Percentiles rank a stretch among this genome's conserved stretches.
phyloP scores from a whole-genome alignment of 1,140 invertebrate genomes.

The Calycopis cecrops region DNA sequence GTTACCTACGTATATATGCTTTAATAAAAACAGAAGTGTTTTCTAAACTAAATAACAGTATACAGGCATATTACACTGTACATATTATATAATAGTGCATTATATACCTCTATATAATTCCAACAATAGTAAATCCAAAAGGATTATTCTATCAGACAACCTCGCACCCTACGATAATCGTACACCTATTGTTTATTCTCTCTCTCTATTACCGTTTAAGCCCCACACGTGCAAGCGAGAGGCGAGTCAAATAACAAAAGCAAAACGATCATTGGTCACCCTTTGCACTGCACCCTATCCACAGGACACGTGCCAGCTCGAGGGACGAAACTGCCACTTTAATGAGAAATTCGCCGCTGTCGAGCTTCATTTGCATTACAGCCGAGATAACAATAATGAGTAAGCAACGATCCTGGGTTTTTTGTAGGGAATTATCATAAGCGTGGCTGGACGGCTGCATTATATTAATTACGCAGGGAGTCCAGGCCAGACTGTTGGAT shows the following conservation, averaged over 20 bases:
- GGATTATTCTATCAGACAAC: constrained; percentile 8
- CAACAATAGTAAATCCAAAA: constrained; percentile 6
- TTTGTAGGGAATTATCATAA: constrained; percentile 5
- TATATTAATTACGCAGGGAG: too few relatives aligned
- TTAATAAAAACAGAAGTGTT: too few relatives aligned
- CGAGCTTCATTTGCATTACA: constrained; percentile 9
- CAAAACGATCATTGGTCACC: constrained; percentile 36
- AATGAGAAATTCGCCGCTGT: constrained; percentile 10
- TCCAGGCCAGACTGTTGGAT: too few relatives aligned
- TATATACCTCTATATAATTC: constrained; percentile 3
- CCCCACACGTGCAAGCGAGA: constrained; percentile 23
- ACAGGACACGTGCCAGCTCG: constrained; percentile 49
- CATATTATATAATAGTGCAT: neutral
- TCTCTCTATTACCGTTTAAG: constrained; percentile 13
- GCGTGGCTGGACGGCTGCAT: neutral
- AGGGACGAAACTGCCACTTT: constrained; percentile 33
- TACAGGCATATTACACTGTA: too few relatives aligned
- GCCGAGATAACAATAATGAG: constrained; percentile 10
- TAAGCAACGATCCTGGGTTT: constrained; percentile 1
- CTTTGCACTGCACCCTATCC: constrained; percentile 41
- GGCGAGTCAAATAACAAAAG: constrained; percentile 33
- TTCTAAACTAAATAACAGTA: too few relatives aligned
- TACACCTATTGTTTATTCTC: constrained; percentile 6
- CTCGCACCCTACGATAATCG: constrained; percentile 4
- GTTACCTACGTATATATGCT: too few relatives aligned